A percentile compares a stretch with the other conserved stretches of the same genome.
Conservation (phyloP, 2,797 vertebrate genomes). For the Ctenochaetus hawaiiensis region DNA sequence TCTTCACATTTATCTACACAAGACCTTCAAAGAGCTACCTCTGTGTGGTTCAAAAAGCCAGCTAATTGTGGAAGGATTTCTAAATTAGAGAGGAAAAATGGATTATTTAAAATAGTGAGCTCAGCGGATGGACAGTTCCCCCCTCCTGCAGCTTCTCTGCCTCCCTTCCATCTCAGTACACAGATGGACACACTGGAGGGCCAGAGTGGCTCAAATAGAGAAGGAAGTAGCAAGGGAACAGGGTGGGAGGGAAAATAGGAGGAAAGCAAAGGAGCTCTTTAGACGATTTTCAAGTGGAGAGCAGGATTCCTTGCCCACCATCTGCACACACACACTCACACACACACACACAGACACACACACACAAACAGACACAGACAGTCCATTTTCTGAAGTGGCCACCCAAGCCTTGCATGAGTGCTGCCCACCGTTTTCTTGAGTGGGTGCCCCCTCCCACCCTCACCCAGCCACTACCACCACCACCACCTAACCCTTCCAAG, state of each 20-base stretch:
- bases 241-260: background rate
- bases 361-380: slow-evolving; percentile 13
- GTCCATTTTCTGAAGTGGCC: slow-evolving; percentile 78
- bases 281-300: slow-evolving; percentile 36
- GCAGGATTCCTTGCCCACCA: slow-evolving; percentile 18
- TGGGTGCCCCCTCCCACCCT: slow-evolving; percentile 57
- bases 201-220: slow-evolving; percentile 9
- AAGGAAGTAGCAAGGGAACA: slow-evolving; percentile 1
- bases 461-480: slow-evolving; percentile 3
- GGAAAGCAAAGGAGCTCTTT: slow-evolving; percentile 17
- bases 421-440: slow-evolving; percentile 74
- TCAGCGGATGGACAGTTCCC: background rate
- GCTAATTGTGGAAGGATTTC: background rate
- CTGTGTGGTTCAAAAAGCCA: background rate
- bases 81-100: slow-evolving; percentile 5
- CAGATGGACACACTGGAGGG: slow-evolving; percentile 24
- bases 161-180: slow-evolving; percentile 8
- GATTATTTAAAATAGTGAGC: background rate
- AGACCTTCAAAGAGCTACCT: background rate
- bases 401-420: slow-evolving; percentile 71
- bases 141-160: slow-evolving; percentile 19
- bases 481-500: slow-evolving; percentile 62
- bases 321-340: slow-evolving; percentile 7
- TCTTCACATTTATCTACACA: background rate
- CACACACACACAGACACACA: background rate